phyloP scores from a whole-genome alignment of 2,113 vertebrate genomes.

The Edolisoma coerulescens region DNA sequence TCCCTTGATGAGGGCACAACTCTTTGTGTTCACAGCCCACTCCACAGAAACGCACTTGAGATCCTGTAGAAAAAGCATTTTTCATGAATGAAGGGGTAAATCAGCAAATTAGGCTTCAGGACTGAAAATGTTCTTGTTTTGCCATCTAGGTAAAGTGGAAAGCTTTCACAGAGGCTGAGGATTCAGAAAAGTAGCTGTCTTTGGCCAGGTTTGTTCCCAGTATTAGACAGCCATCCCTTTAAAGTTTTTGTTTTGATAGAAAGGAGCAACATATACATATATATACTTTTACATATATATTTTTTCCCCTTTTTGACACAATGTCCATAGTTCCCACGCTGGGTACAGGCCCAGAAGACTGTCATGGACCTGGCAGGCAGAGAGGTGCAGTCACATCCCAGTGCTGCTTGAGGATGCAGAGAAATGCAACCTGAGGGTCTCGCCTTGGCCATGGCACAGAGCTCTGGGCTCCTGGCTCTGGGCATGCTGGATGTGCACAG shows the following conservation, averaged over 20 bases:
- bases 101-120: not conserved
- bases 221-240: not conserved
- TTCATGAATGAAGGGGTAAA: not conserved
- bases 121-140: not conserved
- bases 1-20: not conserved
- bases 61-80: not conserved
- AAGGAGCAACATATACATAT: slow-evolving; percentile 10
- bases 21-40: not conserved
- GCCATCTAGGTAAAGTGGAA: not conserved
- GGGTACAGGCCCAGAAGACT: not conserved
- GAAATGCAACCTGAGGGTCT: not conserved
- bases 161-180: not conserved
- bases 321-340: fast-evolving
- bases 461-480: not conserved
- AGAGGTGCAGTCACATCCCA: fast-evolving
- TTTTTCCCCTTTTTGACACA: not conserved
- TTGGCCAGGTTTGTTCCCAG: not conserved
- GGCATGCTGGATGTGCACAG: not conserved
- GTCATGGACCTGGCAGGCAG: not conserved
- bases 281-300: not conserved
- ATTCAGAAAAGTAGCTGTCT: not conserved
- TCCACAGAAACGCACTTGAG: fast-evolving
- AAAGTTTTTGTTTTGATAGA: not conserved
- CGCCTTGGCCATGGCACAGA: not conserved
- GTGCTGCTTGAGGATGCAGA: not conserved